Percentiles rank a stretch among this genome's conserved stretches.
These are phyloP conservation scores for Tympanuchus pallidicinctus DNA, from an alignment of 2,113 vertebrate genomes.

Conservation along the genomic window DNA sequence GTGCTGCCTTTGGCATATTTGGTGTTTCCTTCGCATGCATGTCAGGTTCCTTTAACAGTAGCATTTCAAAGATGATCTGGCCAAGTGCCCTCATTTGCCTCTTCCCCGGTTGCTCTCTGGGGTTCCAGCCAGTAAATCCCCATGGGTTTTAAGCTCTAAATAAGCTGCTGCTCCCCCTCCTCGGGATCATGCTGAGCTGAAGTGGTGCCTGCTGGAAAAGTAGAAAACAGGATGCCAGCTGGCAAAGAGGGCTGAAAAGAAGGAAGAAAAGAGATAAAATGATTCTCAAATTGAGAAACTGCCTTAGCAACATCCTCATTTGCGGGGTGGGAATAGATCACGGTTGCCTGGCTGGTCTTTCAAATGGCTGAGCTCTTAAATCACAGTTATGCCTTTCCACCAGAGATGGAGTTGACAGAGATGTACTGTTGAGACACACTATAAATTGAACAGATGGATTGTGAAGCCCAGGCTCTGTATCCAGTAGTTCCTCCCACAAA, in stretches of 20 bases:
- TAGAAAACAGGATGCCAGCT: conserved; percentile 20
- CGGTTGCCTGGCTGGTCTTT: background rate
- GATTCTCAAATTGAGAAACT: conserved; percentile 24
- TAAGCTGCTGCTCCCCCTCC: conserved; percentile 33
- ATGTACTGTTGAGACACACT: background rate
- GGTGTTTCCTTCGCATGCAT: conserved; percentile 22
- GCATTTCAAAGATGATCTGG: conserved; percentile 37
- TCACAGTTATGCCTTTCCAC: background rate
- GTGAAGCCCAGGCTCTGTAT: conserved; percentile 4
- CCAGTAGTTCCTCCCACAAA: background rate
- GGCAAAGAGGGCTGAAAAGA: conserved; percentile 35
- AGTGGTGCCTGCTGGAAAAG: conserved; percentile 39
- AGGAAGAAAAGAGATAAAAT: conserved; percentile 25
- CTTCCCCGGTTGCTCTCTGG: conserved; percentile 35
- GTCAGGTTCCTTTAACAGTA: conserved; percentile 27
- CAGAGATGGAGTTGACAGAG: conserved; percentile 15
- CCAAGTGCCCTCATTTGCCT: conserved; percentile 33
- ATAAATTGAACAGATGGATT: conserved; percentile 30
- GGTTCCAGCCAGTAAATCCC: conserved; percentile 52
- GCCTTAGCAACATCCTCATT: conserved; percentile 28
- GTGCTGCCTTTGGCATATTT: conserved; percentile 30
- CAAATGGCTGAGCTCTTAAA: conserved; percentile 30
- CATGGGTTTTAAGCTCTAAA: conserved; percentile 45
- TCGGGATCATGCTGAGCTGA: conserved; percentile 16
- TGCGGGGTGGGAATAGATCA: conserved; percentile 10